Evolutionary conservation across 2,888 invertebrate species (phyloP).

Genomic region (Ischnura elegans): DNA sequence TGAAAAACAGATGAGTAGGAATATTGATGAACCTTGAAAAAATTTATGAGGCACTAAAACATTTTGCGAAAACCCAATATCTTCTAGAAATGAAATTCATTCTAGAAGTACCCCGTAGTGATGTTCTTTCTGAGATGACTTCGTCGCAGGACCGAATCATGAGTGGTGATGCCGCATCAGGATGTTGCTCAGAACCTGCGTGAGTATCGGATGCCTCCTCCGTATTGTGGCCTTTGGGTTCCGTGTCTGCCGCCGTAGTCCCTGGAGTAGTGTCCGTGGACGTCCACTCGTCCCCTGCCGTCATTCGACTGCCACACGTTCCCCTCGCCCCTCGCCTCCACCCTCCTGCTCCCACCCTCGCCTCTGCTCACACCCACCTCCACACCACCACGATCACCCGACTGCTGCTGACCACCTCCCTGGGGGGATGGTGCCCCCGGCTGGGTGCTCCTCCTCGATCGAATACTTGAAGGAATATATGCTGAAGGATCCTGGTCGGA

Average conservation of each 20-base stretch:
- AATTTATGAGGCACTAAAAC: no score
- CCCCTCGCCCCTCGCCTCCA: slow-evolving; percentile 68
- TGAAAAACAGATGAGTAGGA: no score
- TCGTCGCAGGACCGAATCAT: no score
- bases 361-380: slow-evolving; percentile 53
- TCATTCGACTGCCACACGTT: slow-evolving; percentile 66
- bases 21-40: no score
- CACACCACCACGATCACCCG: neutral
- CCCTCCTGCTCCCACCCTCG: slow-evolving; percentile 55
- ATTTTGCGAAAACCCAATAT: no score
- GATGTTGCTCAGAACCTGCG: slow-evolving; percentile 14
- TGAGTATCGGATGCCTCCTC: neutral
- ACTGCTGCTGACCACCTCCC: no score
- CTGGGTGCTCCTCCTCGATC: slow-evolving; percentile 24
- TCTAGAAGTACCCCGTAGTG: no score
- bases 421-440: neutral
- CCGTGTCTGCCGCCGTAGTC: slow-evolving; percentile 50
- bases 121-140: no score
- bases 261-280: slow-evolving; percentile 63
- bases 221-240: slow-evolving; percentile 18
- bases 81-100: no score
- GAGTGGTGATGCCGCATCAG: no score
- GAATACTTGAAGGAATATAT: no score
- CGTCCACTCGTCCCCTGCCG: slow-evolving; percentile 66
- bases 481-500: no score